These are phyloP conservation scores for Coracopsis vasa DNA, from an alignment of 2,113 vertebrate species.

Conservation along the genomic window DNA sequence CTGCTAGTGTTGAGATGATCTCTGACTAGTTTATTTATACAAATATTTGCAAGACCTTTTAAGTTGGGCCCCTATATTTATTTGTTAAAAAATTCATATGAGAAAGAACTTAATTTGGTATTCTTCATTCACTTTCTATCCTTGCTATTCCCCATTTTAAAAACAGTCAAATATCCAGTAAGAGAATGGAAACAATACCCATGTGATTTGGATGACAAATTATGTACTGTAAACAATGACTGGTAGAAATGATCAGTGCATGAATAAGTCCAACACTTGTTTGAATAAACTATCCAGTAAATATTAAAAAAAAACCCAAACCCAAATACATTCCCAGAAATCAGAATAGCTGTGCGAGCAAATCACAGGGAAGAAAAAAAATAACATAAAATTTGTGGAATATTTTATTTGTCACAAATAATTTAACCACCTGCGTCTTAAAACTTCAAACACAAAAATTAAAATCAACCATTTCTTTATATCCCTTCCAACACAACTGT, in stretches of 20 bases:
- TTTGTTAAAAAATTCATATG: constrained; percentile 22
- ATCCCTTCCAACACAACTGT: not conserved
- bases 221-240: not conserved
- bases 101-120: not conserved
- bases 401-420: not conserved
- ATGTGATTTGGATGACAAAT: not conserved
- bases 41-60: constrained; percentile 59
- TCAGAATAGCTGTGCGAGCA: not conserved
- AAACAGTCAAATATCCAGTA: not conserved
- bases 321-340: constrained; percentile 18
- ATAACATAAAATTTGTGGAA: not conserved
- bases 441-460: not conserved
- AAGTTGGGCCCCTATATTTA: constrained; percentile 34
- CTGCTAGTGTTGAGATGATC: not conserved
- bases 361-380: not conserved
- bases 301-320: not conserved
- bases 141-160: not conserved
- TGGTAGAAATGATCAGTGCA: not conserved
- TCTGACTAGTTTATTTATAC: not conserved
- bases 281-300: not conserved
- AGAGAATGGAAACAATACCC: not conserved
- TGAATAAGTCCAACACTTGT: not conserved
- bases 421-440: not conserved
- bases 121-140: not conserved
- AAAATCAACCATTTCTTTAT: not conserved